Percentiles rank a stretch among this genome's conserved stretches.
Conservation (phyloP, 1,140 invertebrate species). For the Bombus pyrosoma region DNA sequence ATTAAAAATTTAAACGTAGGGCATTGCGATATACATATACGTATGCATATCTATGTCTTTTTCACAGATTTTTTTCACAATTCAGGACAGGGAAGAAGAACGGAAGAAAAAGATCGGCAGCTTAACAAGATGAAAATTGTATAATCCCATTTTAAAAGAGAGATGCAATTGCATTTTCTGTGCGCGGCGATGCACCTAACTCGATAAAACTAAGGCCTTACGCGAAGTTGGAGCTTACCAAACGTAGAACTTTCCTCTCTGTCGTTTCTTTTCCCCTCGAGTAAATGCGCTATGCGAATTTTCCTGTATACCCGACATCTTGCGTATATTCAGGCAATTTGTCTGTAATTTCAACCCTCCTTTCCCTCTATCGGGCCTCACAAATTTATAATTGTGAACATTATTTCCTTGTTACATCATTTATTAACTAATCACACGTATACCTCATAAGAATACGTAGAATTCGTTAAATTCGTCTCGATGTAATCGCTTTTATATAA, state of each 20-base stretch:
- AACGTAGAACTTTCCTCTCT: not conserved
- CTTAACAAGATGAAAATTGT: slow-evolving; percentile 9
- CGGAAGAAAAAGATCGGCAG: not conserved
- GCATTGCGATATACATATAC: too few relatives aligned
- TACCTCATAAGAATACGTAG: not conserved
- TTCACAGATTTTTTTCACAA: not conserved
- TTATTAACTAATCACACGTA: fast-evolving
- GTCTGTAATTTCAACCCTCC: not conserved
- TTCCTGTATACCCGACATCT: not conserved
- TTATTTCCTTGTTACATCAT: too few relatives aligned
- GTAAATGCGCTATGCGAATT: too few relatives aligned
- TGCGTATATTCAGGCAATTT: not conserved
- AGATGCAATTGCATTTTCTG: not conserved
- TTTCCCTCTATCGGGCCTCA: not conserved
- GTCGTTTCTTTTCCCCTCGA: not conserved
- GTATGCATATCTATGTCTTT: too few relatives aligned
- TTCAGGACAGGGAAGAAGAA: too few relatives aligned
- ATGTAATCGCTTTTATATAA: too few relatives aligned
- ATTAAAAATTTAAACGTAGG: too few relatives aligned
- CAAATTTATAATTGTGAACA: fast-evolving
- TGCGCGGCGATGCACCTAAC: not conserved
- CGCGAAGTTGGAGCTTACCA: not conserved
- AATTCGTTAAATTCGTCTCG: too few relatives aligned
- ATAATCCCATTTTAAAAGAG: slow-evolving; percentile 5
- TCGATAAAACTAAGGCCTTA: not conserved